Base-by-base conservation (phyloP, 2,797 vertebrate species). In the Tapirus indicus region DNA sequence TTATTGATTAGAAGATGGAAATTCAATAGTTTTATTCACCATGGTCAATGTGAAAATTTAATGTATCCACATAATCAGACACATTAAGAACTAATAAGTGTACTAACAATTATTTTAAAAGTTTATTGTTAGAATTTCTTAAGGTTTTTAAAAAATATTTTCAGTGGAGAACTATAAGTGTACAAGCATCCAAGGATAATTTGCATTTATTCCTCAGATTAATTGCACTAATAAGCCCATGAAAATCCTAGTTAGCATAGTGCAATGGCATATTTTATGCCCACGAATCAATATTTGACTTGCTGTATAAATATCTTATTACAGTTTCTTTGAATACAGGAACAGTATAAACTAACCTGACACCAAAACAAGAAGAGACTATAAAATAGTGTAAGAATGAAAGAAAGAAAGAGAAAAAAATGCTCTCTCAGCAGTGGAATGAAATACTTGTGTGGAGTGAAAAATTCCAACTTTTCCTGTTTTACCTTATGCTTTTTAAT, bases 1-100 rank as follows among this genome's bases (percentile, higher is more conserved):
- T 84, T 98, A 98, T 98, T 97, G 98, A 98, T 93, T 94, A 71
- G 74, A 95, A 68, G 96, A 97, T 87, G 94, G 49, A 95, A 98
- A 97, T 47, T 97, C 91, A 95, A 97, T 97, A 21, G 54, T 97
- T 98, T 97, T 88, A 97, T 98, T 98, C 96, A 97, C 89, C 56
- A 82, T 84, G 54, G 64, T 12, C 49, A 49, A 62, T 17, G 64
- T 93, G 91, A 96, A 98, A 97, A 97, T 92, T 47, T 93, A 97
- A 95, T 97, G 75, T 95, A 62, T 97, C 41, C 87, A 95, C 86
- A 95, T 95, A 96, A 97, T 88, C 58, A 95, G 68, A 82, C 10
- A 88, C 74, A 94, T 85, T 95, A 92, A 58, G 64, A 69, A 72
- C 2, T 91, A 94, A 88, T 87, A 69, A 87, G 47, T 68, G 5